A percentile compares a stretch with the other conserved stretches of the same genome.
Conservation (phyloP, 2,888 invertebrate species). For the Eupithecia subfuscata region DNA sequence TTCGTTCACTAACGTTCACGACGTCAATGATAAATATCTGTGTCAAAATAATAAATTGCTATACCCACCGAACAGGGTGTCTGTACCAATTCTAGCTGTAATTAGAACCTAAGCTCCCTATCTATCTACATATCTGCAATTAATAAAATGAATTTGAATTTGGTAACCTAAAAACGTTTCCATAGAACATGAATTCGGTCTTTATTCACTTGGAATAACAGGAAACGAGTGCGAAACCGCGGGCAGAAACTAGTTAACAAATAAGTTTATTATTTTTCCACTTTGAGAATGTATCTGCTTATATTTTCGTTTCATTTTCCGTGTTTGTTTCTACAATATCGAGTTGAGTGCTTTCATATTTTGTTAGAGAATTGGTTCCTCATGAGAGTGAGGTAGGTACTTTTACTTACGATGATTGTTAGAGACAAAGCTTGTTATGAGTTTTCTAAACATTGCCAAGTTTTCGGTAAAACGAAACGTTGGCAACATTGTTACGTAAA, state of each 20-base stretch:
- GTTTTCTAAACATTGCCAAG: slow-evolving; percentile 24
- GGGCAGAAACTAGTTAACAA: not conserved
- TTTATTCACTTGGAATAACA: not conserved
- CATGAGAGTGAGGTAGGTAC: slow-evolving; percentile 29
- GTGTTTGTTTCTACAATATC: slow-evolving; percentile 62
- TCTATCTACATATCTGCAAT: no score
- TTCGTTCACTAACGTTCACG: no score
- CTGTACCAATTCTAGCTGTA: no score
- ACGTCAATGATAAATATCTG: no score
- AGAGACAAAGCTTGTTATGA: slow-evolving; percentile 27
- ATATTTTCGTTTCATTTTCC: slow-evolving; percentile 72
- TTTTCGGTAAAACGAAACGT: not conserved
- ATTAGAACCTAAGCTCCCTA: no score
- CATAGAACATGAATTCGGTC: not conserved
- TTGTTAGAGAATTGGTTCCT: slow-evolving; percentile 65
- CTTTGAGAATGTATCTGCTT: slow-evolving; percentile 49
- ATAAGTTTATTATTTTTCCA: slow-evolving; percentile 36
- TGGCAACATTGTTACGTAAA: not conserved
- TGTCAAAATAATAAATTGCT: no score
- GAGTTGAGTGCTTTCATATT: slow-evolving; percentile 60
- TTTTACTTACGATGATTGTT: slow-evolving; percentile 29
- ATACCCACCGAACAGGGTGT: no score
- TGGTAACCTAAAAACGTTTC: no score
- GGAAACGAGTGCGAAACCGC: not conserved
- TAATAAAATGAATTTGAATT: no score